Evolutionary conservation across 2,113 vertebrate species (phyloP), one percentile per base, ranked within the genome.

Genomic region (Columba livia): DNA sequence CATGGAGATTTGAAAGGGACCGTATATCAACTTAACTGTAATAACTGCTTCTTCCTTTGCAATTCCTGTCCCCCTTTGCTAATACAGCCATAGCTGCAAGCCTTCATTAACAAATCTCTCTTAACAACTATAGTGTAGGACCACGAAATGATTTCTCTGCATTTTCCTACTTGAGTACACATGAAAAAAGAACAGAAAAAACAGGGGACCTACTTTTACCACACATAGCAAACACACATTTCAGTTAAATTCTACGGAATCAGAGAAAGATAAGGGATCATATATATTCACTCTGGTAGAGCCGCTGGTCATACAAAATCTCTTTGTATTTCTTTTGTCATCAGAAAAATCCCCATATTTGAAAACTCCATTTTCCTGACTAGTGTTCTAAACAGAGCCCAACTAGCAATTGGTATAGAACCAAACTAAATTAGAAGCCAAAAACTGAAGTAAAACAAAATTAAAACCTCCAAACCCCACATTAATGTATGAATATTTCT

Each of bases 181-280:
- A 96, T 75, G 51, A 69, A 77, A 85, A 79, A 91, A 42, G 19
- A 88, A 79, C 42, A 86, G 88, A 91, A 95, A 93, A 91, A 0
- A 82, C 87, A 85, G 91, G 94, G 95, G 87, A 92, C 81, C 87
- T 92, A 66, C 47, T 95, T 93, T 93, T 80, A 96, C 60, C 95
- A 96, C 87, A 93, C 92, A 92, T 72, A 93, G 87, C 85, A 97
- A 96, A 96, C 92, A 94, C 94, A 91, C 89, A 88, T 44, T 96
- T 89, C 75, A 56, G 20, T 78, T 94, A 89, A 96, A 61, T 69
- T 89, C 69, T 94, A 25, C 62, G 73, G 88, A 87, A 94, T 91
- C 0, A 0, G 66, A 87, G 54, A 77, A 89, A 72, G 65, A 85
- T 32, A 79, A 81, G 65, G 91, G 60, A 91, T 85, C 79, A 79